These are phyloP conservation scores for Hoplostethus mediterraneus DNA, from an alignment of 2,797 vertebrate genomes.

Conservation along the genomic window DNA sequence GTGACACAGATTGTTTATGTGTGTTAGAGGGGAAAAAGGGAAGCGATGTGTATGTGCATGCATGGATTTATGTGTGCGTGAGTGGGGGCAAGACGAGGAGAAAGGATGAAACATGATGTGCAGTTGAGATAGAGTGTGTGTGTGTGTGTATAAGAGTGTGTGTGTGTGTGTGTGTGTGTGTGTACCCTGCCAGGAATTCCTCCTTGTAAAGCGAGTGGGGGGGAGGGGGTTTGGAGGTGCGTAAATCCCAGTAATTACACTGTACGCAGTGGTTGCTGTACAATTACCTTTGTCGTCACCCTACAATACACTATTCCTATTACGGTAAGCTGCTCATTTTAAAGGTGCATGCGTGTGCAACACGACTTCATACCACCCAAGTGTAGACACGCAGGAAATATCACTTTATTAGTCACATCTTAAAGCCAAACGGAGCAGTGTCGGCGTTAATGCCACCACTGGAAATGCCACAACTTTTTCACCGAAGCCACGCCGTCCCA, in stretches of 20 bases:
- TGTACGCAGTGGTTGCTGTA: conserved; percentile 46
- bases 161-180: conserved; percentile 37
- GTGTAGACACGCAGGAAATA: conserved; percentile 8
- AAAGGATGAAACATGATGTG: conserved; percentile 11
- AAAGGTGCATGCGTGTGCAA: conserved; percentile 39
- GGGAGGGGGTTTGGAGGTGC: conserved; percentile 38
- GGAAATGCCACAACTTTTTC: neutral
- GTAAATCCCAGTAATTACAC: conserved; percentile 69
- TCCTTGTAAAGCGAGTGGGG: conserved; percentile 56
- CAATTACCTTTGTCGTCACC: conserved; percentile 61
- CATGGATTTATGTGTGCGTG: neutral
- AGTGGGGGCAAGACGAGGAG: neutral
- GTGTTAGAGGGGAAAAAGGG: conserved; percentile 12
- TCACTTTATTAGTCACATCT: conserved; percentile 24
- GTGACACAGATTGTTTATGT: conserved; percentile 37
- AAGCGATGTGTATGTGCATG: neutral
- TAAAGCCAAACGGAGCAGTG: conserved; percentile 9
- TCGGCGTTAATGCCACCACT: neutral
- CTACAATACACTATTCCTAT: conserved; percentile 34
- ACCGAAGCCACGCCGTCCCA: conserved; percentile 1
- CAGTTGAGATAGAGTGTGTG: neutral
- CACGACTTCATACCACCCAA: conserved; percentile 42
- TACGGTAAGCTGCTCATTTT: conserved; percentile 48
- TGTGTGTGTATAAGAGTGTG: conserved; percentile 24
- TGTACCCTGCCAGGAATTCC: conserved; percentile 63